Evolutionary conservation across 2,888 invertebrate species (phyloP).

Genomic region (Caenorhabditis panamensis): DNA sequence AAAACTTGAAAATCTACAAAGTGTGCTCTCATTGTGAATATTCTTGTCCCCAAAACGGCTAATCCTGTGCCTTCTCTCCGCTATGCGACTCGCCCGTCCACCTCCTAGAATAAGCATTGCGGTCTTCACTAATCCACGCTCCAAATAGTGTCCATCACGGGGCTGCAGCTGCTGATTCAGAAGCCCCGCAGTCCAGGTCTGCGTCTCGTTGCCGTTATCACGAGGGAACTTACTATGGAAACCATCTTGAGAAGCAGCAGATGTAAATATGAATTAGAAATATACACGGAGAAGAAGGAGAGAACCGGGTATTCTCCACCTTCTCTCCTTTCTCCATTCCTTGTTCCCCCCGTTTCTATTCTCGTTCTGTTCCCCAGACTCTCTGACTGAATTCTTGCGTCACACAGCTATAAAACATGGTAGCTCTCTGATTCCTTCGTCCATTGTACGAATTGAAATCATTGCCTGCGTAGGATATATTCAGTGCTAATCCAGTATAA

Average conservation of each 20-base stretch:
- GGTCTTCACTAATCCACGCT: conserved; percentile 7
- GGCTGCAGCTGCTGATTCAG: conserved; percentile 12
- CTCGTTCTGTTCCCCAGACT: not conserved
- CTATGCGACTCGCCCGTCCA: not conserved
- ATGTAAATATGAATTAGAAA: conserved; percentile 58
- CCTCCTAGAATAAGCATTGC: conserved; percentile 22
- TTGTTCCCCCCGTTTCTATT: not conserved
- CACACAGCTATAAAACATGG: not conserved
- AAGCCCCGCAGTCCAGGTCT: conserved; percentile 33
- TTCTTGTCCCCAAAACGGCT: not conserved
- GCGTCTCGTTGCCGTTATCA: conserved; percentile 15
- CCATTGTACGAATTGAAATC: not conserved
- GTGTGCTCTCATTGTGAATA: too few relatives aligned
- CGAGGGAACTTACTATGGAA: conserved; percentile 43
- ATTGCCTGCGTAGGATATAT: not conserved
- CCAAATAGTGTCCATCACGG: conserved; percentile 32
- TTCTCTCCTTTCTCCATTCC: not conserved
- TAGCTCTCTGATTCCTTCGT: not conserved
- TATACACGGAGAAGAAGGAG: conserved; percentile 8
- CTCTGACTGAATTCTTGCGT: not conserved
- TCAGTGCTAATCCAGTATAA: not conserved
- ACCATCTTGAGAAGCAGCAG: conserved; percentile 45
- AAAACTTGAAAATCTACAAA: not conserved
- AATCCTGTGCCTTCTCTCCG: conserved; percentile 1
- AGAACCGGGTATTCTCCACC: conserved; percentile 18